These are phyloP conservation scores for Leptinotarsa tumamoca DNA, from an alignment of 2,888 invertebrate genomes.

Conservation along the genomic window DNA sequence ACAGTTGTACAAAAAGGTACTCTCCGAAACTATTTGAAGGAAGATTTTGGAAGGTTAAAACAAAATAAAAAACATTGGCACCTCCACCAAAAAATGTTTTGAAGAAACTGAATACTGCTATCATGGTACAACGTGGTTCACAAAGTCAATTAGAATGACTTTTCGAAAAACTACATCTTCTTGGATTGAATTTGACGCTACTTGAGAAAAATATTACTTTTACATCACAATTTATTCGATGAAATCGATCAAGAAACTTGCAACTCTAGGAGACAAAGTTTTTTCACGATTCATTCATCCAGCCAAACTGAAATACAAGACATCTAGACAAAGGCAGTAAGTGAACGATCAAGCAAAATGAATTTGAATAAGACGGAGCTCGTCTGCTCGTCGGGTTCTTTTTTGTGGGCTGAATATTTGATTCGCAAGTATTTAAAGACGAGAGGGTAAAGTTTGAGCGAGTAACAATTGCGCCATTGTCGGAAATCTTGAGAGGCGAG, in stretches of 20 bases:
- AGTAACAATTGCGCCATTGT: slow-evolving; percentile 37
- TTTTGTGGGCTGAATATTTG: slow-evolving; percentile 30
- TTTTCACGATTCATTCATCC: slow-evolving; percentile 18
- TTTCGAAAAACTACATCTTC: no score
- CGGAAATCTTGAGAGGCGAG: slow-evolving; percentile 29
- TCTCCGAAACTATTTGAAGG: no score
- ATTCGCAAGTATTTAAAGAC: slow-evolving; percentile 34
- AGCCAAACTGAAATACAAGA: slow-evolving; percentile 3
- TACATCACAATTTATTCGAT: background rate
- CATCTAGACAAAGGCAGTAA: slow-evolving; percentile 35
- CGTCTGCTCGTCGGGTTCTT: slow-evolving; percentile 24
- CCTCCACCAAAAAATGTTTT: no score
- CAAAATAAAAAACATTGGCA: no score
- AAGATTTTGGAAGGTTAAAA: no score
- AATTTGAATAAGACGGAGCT: slow-evolving; percentile 34
- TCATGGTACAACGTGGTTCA: no score
- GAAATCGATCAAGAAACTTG: background rate
- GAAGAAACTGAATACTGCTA: no score
- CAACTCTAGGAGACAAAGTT: background rate
- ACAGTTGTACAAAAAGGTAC: no score
- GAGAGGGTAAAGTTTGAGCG: slow-evolving; percentile 33
- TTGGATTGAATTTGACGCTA: no score
- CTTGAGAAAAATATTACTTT: no score
- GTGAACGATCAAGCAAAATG: slow-evolving; percentile 33
- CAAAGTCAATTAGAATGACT: no score